These are phyloP conservation scores for Vombatus ursinus DNA, from an alignment of 2,113 vertebrate species.

Conservation along the genomic window DNA sequence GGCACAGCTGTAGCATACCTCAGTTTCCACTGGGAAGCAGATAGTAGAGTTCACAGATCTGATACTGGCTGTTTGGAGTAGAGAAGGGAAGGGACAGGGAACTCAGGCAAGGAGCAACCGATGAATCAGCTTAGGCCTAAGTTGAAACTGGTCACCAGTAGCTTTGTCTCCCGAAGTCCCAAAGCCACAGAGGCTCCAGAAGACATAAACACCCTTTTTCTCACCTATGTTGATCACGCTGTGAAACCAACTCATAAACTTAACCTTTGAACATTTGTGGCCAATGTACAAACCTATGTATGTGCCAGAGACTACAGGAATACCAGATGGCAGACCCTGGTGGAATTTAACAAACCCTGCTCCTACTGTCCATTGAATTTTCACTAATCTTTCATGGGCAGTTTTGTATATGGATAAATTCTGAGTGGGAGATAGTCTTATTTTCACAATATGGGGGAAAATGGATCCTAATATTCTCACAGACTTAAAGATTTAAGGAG, in stretches of 20 bases:
- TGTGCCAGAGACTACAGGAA: background rate
- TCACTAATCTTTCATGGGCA: constrained; percentile 9
- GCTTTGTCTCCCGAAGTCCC: background rate
- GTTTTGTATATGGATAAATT: background rate
- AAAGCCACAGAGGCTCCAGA: background rate
- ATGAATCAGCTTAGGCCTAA: background rate
- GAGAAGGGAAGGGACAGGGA: background rate
- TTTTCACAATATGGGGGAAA: background rate
- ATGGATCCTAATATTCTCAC: background rate
- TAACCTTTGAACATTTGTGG: background rate
- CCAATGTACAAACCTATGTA: background rate
- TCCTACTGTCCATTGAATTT: background rate
- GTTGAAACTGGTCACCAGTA: background rate
- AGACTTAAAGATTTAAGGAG: background rate
- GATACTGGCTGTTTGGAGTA: background rate
- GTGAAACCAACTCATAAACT: background rate
- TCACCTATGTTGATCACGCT: background rate
- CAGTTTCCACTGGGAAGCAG: background rate
- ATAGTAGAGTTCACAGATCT: constrained; percentile 8
- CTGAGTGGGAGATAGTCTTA: background rate
- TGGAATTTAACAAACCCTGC: background rate
- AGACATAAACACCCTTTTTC: background rate
- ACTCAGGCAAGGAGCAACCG: background rate
- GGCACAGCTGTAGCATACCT: background rate
- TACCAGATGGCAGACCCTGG: background rate